Percentiles rank a stretch among this genome's conserved stretches.
These are phyloP conservation scores for Lynx canadensis DNA, from an alignment of 2,113 vertebrate species.

Conservation along the genomic window DNA sequence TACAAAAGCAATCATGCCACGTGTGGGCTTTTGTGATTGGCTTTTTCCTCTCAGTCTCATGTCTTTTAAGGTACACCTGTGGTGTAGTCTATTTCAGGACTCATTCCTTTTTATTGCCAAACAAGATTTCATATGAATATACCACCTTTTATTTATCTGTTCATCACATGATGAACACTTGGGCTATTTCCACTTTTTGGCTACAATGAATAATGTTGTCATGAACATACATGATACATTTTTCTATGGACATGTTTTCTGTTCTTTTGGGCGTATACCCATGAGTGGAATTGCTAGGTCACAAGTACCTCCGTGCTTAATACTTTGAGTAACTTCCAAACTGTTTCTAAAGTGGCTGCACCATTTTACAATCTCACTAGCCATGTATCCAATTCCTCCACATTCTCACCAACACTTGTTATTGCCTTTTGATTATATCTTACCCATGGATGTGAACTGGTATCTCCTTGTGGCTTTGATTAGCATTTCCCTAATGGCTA, in stretches of 20 bases:
- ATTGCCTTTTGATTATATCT: background rate
- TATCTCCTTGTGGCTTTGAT: background rate
- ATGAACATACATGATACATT: background rate
- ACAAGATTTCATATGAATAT: background rate
- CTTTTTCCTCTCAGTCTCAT: conserved; percentile 2
- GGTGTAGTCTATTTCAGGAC: background rate
- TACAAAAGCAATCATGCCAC: background rate
- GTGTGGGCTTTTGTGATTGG: background rate
- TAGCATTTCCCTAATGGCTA: conserved; percentile 24
- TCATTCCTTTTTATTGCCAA: conserved; percentile 25
- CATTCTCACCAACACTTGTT: background rate
- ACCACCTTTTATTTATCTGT: conserved; percentile 23
- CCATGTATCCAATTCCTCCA: background rate
- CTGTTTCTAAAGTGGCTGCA: background rate
- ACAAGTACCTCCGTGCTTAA: background rate
- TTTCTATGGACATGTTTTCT: conserved; percentile 9
- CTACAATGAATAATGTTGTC: background rate
- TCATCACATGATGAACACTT: background rate
- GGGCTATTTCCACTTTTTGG: conserved; percentile 9
- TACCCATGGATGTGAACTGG: background rate
- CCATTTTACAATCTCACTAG: conserved; percentile 10
- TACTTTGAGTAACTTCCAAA: conserved; percentile 34
- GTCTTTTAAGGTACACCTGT: background rate
- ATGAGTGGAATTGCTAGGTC: background rate
- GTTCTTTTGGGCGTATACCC: background rate